These are phyloP conservation scores for Ophiodon elongatus DNA, from an alignment of 2,113 vertebrate species.

Conservation along the genomic window DNA sequence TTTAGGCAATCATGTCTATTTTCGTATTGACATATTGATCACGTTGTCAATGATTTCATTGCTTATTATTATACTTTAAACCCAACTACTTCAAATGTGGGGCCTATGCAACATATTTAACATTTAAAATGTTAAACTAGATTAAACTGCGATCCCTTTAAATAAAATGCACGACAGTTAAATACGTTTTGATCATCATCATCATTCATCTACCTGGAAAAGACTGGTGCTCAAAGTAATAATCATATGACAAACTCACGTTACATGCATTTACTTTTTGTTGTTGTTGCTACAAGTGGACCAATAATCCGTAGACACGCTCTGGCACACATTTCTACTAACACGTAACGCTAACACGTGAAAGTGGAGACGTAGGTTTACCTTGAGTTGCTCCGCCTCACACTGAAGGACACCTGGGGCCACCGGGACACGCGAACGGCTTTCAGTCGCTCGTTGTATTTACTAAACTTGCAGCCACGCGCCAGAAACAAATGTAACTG, in stretches of 20 bases:
- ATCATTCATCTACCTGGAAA: background rate
- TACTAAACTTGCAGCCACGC: background rate
- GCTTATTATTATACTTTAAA: background rate
- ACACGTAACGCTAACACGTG: background rate
- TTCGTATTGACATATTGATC: no score
- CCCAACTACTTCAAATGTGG: no score
- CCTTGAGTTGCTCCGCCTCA: conserved; percentile 22
- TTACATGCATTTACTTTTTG: background rate
- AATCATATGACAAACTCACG: background rate
- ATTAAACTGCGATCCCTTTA: background rate
- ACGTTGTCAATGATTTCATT: background rate
- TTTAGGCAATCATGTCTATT: background rate
- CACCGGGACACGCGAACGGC: background rate
- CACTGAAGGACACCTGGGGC: conserved; percentile 11
- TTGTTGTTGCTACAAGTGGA: background rate
- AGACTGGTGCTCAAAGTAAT: background rate
- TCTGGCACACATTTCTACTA: background rate
- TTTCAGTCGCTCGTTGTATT: background rate
- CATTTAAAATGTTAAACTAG: background rate
- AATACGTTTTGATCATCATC: background rate
- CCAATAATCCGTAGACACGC: no score
- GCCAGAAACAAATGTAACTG: background rate
- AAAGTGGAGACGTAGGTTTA: background rate
- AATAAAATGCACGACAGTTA: background rate
- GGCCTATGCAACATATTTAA: background rate